phyloP scores from a whole-genome alignment of 2,888 invertebrate genomes.

The Oligia strigilis region DNA sequence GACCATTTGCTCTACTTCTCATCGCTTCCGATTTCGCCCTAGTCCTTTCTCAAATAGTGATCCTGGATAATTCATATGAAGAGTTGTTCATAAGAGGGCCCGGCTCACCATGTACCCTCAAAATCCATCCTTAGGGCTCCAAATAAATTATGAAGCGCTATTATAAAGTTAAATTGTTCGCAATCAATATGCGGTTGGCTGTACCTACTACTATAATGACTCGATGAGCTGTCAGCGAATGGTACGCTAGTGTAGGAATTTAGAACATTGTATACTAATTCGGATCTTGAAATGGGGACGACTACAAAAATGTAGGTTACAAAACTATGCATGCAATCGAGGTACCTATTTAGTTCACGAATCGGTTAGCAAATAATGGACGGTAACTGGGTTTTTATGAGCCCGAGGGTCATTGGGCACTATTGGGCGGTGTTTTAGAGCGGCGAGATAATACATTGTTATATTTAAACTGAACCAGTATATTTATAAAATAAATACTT shows the following conservation, averaged over 20 bases:
- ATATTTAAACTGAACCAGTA: neutral
- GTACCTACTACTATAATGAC: neutral
- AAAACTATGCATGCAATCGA: slow-evolving; percentile 26
- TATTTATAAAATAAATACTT: neutral
- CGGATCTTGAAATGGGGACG: slow-evolving; percentile 17
- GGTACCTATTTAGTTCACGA: slow-evolving; percentile 22
- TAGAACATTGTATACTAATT: slow-evolving; percentile 37
- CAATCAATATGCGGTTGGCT: neutral
- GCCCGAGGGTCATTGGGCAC: neutral
- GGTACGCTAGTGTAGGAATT: neutral
- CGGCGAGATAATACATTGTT: neutral
- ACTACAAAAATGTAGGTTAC: slow-evolving; percentile 19
- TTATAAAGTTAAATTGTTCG: slow-evolving; percentile 9
- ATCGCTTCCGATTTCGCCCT: neutral
- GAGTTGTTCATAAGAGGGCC: neutral
- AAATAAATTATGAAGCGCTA: neutral
- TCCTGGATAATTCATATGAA: neutral
- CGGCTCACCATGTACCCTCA: neutral
- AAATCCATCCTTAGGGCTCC: neutral
- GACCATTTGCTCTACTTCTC: neutral
- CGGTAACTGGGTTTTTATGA: neutral
- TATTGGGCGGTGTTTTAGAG: neutral
- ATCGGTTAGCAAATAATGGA: slow-evolving; percentile 2
- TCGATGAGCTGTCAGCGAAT: slow-evolving; percentile 5
- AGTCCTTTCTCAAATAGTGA: too few species aligned